These are phyloP conservation scores for Cantharis nigra DNA, from an alignment of 2,888 invertebrate species.

Conservation along the genomic window DNA sequence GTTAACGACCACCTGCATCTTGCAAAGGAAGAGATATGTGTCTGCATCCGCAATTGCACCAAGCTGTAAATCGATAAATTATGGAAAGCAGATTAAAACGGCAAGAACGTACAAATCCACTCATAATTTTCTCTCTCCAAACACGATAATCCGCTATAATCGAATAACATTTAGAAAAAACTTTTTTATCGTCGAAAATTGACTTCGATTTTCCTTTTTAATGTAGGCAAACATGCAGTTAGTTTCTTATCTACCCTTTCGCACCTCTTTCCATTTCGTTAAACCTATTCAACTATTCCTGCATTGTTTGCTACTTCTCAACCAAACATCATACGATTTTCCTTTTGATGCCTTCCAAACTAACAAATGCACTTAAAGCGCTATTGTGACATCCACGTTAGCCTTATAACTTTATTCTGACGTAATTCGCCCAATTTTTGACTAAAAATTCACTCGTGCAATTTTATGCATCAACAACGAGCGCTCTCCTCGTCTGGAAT, in stretches of 20 bases:
- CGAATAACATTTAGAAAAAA: background rate
- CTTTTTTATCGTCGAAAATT: background rate
- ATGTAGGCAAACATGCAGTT: background rate
- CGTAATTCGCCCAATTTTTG: background rate
- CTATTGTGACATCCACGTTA: background rate
- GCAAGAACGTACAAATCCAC: background rate
- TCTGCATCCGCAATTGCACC: conserved; percentile 31
- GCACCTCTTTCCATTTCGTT: background rate
- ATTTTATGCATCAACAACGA: background rate
- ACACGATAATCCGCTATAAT: background rate
- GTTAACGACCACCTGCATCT: conserved; percentile 35
- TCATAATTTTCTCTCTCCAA: background rate
- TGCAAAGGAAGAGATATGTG: conserved; percentile 30
- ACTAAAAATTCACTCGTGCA: background rate
- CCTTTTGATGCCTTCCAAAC: background rate
- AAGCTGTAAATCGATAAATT: conserved; percentile 26
- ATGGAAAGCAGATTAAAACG: conserved; percentile 23
- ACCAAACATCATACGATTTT: background rate
- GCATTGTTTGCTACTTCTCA: background rate
- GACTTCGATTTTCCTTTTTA: background rate
- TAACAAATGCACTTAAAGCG: background rate
- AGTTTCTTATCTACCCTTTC: background rate
- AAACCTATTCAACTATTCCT: background rate
- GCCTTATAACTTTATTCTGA: background rate
- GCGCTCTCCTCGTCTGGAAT: background rate